Conservation (phyloP, 2,113 vertebrate genomes). For the Gymnobelideus leadbeateri region DNA sequence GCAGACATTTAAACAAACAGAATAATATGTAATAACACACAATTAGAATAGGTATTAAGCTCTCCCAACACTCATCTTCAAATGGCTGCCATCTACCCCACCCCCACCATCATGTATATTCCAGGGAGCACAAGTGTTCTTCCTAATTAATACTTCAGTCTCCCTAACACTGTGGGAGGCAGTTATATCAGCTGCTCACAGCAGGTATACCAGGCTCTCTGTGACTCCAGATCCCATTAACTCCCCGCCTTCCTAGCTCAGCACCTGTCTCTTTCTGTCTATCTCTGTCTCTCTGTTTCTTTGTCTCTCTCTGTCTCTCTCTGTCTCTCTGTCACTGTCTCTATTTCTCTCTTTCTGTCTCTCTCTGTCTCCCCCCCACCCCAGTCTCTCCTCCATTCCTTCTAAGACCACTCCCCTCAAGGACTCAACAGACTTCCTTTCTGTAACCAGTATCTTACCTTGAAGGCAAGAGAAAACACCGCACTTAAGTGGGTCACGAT, state of each 20-base stretch:
- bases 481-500: neutral
- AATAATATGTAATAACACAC: neutral
- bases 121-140: neutral
- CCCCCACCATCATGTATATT: neutral
- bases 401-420: neutral
- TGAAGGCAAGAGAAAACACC: neutral
- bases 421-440: neutral
- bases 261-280: neutral
- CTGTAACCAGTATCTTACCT: neutral
- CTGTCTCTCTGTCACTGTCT: neutral
- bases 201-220: neutral
- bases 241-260: neutral
- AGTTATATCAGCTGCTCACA: neutral
- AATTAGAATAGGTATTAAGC: neutral
- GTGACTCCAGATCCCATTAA: neutral
- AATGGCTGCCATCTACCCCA: neutral
- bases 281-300: neutral
- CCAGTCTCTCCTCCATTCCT: neutral
- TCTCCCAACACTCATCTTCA: neutral
- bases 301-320: neutral
- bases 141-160: neutral
- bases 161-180: neutral
- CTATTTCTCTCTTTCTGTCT: no score
- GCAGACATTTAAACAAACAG: neutral
- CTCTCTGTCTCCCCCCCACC: no score